Evolutionary conservation across 2,113 vertebrate species (phyloP).

Genomic region (Coptodon rendalli): DNA sequence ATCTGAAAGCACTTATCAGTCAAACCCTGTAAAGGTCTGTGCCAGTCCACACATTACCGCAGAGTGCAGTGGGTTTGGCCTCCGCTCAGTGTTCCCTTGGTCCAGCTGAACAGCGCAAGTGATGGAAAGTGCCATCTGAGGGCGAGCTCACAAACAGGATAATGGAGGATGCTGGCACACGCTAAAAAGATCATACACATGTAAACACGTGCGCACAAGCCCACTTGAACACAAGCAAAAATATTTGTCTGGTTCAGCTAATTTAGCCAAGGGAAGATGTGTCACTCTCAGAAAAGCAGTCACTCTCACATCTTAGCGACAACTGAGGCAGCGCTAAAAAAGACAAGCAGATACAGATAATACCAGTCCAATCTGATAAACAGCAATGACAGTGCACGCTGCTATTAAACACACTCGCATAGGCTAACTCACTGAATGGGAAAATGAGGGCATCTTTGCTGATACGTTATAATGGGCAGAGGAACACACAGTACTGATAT

Average conservation of each 20-base stretch:
- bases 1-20: constrained; percentile 16
- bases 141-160: neutral
- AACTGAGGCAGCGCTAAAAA: neutral
- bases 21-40: neutral
- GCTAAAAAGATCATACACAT: neutral
- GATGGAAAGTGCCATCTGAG: neutral
- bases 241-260: neutral
- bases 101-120: neutral
- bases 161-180: neutral
- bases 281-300: constrained; percentile 12
- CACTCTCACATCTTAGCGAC: neutral
- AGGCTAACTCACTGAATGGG: neutral
- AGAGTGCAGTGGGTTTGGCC: constrained; percentile 3
- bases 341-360: neutral
- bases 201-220: neutral
- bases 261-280: neutral
- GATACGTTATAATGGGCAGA: neutral
- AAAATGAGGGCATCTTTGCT: constrained; percentile 2
- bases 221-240: neutral
- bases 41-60: constrained; percentile 16
- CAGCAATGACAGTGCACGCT: neutral
- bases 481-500: neutral
- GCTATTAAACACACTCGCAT: neutral
- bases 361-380: neutral
- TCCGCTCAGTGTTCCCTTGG: neutral